A percentile compares a stretch with the other conserved stretches of the same genome.
Conservation (phyloP, 2,113 vertebrate genomes). For the Chloroceryle aenea region DNA sequence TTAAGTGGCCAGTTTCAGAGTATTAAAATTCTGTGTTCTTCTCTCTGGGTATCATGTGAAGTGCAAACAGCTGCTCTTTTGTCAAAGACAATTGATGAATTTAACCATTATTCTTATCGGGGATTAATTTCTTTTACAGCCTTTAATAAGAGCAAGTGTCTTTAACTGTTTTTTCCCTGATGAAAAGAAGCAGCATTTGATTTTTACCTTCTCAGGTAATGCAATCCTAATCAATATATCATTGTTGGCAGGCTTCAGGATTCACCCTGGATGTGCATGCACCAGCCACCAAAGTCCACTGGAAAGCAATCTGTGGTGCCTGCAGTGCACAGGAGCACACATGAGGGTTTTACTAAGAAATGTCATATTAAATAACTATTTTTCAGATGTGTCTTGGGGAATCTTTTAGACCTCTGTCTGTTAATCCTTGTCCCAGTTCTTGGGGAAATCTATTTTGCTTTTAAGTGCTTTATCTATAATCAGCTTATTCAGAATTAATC, state of each 20-base stretch:
- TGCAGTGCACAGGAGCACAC: background rate
- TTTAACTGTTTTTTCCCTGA: background rate
- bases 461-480: conserved; percentile 57
- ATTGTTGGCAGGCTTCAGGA: background rate
- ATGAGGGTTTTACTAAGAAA: background rate
- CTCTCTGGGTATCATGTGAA: background rate
- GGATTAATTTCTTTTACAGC: background rate
- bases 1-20: background rate
- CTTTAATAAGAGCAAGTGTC: background rate
- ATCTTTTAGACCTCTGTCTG: conserved; percentile 50
- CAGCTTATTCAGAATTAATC: conserved; percentile 55
- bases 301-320: background rate
- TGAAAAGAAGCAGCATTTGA: background rate
- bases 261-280: background rate
- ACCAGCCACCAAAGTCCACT: fast-evolving
- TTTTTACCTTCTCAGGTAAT: background rate
- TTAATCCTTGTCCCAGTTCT: conserved; percentile 69
- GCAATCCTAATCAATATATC: background rate
- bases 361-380: background rate
- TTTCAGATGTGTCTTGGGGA: conserved; percentile 25
- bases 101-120: background rate
- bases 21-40: background rate
- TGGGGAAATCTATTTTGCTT: conserved; percentile 53
- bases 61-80: background rate
- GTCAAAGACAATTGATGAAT: background rate